Evolutionary conservation across 2,888 invertebrate species (phyloP).

Genomic region (Tridacna crocea): DNA sequence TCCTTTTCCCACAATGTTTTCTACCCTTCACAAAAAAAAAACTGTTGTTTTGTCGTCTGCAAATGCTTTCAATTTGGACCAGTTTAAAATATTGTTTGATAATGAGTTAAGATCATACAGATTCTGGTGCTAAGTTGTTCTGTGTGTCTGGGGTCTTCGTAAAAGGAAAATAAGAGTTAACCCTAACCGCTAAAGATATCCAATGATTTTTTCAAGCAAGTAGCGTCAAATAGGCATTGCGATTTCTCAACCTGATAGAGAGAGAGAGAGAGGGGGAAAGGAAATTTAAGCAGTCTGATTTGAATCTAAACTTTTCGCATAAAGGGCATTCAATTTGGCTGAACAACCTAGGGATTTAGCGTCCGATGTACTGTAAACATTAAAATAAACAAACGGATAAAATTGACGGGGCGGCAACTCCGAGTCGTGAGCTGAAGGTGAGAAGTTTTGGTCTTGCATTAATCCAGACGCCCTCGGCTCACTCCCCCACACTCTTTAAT

Average conservation of each 20-base stretch:
- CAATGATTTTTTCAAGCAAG: background rate
- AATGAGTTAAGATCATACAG: background rate
- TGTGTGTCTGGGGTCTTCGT: background rate
- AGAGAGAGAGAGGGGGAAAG: background rate
- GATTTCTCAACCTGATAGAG: background rate
- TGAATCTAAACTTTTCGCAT: background rate
- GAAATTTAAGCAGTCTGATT: background rate
- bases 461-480: background rate
- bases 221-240: background rate
- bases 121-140: background rate
- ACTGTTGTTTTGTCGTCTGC: background rate
- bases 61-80: no score
- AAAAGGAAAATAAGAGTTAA: background rate
- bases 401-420: background rate
- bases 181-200: background rate
- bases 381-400: conserved; percentile 12
- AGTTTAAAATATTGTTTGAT: background rate
- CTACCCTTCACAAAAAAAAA: background rate
- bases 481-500: background rate
- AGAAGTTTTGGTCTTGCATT: background rate
- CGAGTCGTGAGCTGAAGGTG: background rate
- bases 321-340: background rate
- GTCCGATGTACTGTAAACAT: conserved; percentile 13
- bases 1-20: background rate
- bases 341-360: background rate